Base-by-base conservation (phyloP, 92 coral and sea anemone genomes). In the Phymanthus crucifer region DNA sequence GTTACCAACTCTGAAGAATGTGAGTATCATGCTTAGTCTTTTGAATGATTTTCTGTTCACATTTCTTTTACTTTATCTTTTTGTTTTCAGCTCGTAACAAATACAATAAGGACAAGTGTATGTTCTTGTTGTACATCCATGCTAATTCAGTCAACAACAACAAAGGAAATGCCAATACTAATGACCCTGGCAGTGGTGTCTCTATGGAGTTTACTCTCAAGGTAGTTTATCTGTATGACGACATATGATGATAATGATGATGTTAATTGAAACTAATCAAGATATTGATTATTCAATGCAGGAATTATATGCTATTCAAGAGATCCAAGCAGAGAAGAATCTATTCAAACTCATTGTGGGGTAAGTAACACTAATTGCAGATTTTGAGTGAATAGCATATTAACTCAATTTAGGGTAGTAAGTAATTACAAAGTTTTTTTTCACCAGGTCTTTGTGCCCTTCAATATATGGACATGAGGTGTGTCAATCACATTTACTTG, bases 281-380 rank as follows among this genome's bases (percentile, higher is more conserved):
- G 48, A 43, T 43, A 17, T 9, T 43, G 48, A 10, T 43, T n/a
- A 52, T 34, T 66, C 1, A 54, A 38, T 8, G 67, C 68, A 96
- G 99, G 99, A 96, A 71, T 81, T 96, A 47, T 96, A 96, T 74
- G 99, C 98, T 26, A 91, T 96, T 40, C 99, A 93, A 82, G 99
- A 96, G 86, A 96, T 96, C 40, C 99, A 96, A 72, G 88, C 98
- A 13, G 94, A 96, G 75, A 89, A 80, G 52, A 83, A 87, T 40
- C 61, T 93, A 57, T 96, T 96, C 48, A 90, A 91, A 71, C 84
- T 96, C 80, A 87, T 96, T 35, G 99, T 93, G 66, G 96, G 98
- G 99, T 96, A 81, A 2, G 48, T 43, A 43, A 43, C 16, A 43
- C 48, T 43, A 17, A 43, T 43, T 38, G 10, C 45, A 38, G 45